These are phyloP conservation scores for Metridium senile DNA, from an alignment of 92 coral and sea anemone genomes.

Conservation along the genomic window DNA sequence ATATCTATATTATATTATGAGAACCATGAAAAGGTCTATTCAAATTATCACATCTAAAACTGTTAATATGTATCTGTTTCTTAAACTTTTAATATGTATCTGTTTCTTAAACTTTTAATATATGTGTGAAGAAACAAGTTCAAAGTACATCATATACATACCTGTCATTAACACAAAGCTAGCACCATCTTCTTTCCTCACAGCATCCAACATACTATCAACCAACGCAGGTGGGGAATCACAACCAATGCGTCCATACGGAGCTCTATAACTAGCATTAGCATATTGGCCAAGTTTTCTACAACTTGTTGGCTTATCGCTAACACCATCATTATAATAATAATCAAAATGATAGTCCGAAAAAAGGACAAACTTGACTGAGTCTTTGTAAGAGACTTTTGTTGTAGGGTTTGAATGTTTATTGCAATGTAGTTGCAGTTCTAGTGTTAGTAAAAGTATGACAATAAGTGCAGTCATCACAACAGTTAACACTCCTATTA, in stretches of 20 bases:
- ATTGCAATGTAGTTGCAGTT: conserved; percentile 14
- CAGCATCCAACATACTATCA: conserved; percentile 58
- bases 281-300: conserved; percentile 47
- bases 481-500: conserved; percentile 46
- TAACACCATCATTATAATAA: conserved; percentile 56
- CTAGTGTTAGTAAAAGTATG: conserved; percentile 63
- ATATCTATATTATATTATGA: too few species aligned
- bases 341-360: conserved; percentile 88
- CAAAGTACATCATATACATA: conserved; percentile 14
- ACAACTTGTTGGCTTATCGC: conserved; percentile 52
- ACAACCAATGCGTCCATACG: conserved; percentile 84
- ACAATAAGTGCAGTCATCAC: conserved; percentile 58
- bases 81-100: too few species aligned
- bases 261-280: conserved; percentile 70
- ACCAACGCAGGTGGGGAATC: conserved; percentile 74
- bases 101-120: too few species aligned
- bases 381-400: background rate
- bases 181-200: conserved; percentile 46
- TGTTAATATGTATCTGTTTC: too few species aligned
- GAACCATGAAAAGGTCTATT: too few species aligned
- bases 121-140: too few species aligned
- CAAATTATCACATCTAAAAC: too few species aligned
- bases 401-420: background rate
- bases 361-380: conserved; percentile 69
- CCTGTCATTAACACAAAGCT: conserved; percentile 83